Percentiles rank a stretch among this genome's conserved stretches.
Conservation (phyloP, 2,797 vertebrate genomes). For the Scleropages formosus region DNA sequence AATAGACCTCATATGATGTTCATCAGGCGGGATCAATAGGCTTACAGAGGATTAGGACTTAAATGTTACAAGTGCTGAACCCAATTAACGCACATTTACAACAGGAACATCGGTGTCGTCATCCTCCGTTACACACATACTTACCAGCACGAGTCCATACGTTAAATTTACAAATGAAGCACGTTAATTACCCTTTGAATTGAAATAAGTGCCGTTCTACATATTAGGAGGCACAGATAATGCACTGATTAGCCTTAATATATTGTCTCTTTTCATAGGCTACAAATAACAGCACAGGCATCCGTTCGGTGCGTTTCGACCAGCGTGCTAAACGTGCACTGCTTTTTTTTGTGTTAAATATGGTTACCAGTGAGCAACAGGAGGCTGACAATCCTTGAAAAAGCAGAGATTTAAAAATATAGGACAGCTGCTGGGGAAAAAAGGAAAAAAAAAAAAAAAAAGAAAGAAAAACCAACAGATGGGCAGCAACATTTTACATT, state of each 20-base stretch:
- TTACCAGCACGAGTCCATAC: constrained; percentile 7
- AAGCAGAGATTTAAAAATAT: constrained; percentile 9
- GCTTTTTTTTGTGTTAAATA: no score
- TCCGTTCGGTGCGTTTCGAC: constrained; percentile 6
- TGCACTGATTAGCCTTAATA: not conserved
- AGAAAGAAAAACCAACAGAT: not conserved
- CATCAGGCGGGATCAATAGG: not conserved
- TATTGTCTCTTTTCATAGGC: not conserved
- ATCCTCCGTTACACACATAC: not conserved
- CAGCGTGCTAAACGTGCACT: no score
- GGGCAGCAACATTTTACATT: constrained; percentile 45
- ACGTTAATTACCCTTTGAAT: not conserved
- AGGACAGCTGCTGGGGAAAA: not conserved
- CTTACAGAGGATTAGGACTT: constrained; percentile 1
- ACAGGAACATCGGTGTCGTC: not conserved
- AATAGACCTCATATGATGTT: not conserved
- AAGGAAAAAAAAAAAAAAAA: not conserved
- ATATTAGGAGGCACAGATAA: not conserved
- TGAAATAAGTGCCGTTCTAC: not conserved
- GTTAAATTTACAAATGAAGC: not conserved
- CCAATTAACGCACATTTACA: not conserved
- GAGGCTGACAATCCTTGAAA: constrained; percentile 21
- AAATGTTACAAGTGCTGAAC: not conserved
- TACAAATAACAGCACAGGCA: not conserved
- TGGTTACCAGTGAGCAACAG: constrained; percentile 19